These are phyloP conservation scores for Tubulanus polymorphus DNA, from an alignment of 2,888 invertebrate genomes.

Conservation along the genomic window DNA sequence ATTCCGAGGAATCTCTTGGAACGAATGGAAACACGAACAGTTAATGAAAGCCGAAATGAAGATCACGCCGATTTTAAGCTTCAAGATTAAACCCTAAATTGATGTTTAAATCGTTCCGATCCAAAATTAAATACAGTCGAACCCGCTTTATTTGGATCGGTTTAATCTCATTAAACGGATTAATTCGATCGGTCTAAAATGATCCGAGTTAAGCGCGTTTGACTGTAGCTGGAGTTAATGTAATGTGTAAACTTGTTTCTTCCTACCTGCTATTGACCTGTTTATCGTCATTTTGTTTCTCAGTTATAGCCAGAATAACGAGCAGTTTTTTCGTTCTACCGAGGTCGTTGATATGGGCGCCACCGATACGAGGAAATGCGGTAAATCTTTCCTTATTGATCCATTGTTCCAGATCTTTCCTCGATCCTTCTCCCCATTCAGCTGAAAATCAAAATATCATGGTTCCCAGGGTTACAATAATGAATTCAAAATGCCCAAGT, in stretches of 20 bases:
- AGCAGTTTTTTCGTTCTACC: constrained; percentile 79
- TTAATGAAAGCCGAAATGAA: constrained; percentile 49
- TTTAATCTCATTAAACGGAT: background rate
- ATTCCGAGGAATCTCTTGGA: constrained; percentile 48
- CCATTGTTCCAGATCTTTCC: constrained; percentile 68
- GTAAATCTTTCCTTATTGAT: constrained; percentile 84
- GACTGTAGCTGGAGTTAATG: too few species aligned
- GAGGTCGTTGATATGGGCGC: constrained; percentile 73
- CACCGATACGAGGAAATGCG: constrained; percentile 65
- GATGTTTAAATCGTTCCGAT: background rate
- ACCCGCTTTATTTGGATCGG: constrained; percentile 1
- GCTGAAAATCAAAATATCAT: background rate
- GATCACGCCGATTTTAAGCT: constrained; percentile 34
- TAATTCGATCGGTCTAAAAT: too few species aligned
- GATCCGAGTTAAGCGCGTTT: too few species aligned
- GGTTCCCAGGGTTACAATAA: constrained; percentile 17
- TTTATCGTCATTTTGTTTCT: constrained; percentile 22
- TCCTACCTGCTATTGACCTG: constrained; percentile 5
- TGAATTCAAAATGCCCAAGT: too few species aligned
- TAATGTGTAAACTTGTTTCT: constrained; percentile 18
- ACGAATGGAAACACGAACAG: constrained; percentile 50
- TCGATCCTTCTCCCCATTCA: constrained; percentile 23
- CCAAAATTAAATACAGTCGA: constrained; percentile 8
- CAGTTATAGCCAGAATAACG: constrained; percentile 68
- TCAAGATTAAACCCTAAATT: background rate